A percentile compares a stretch with the other conserved stretches of the same genome.
These are phyloP conservation scores for Coreius guichenoti DNA, from an alignment of 2,797 vertebrate genomes.

Conservation along the genomic window DNA sequence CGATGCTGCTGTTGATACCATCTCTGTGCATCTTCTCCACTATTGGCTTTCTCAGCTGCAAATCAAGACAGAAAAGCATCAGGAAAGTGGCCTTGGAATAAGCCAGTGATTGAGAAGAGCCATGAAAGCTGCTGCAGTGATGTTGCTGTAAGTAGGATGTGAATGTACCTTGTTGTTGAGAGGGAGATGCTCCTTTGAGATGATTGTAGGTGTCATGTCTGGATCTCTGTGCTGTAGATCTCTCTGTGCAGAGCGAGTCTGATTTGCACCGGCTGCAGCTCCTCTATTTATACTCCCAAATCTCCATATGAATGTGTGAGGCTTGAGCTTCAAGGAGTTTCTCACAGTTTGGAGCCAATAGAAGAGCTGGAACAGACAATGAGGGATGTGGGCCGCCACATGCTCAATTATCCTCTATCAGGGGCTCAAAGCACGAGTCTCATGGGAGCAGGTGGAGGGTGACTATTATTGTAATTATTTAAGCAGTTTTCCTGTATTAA, in stretches of 20 bases:
- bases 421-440: constrained; percentile 29
- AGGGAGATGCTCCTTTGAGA: constrained; percentile 69
- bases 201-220: constrained; percentile 78
- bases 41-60: constrained; percentile 44
- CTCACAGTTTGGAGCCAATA: constrained; percentile 90
- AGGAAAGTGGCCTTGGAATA: not conserved
- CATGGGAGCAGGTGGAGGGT: constrained; percentile 32
- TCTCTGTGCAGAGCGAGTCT: constrained; percentile 67
- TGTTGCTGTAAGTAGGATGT: not conserved
- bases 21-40: constrained; percentile 57
- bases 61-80: not conserved
- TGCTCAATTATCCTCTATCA: constrained; percentile 58
- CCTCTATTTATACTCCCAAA: constrained; percentile 81
- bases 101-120: not conserved
- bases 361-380: constrained; percentile 66
- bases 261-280: constrained; percentile 64
- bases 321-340: constrained; percentile 77
- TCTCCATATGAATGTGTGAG: constrained; percentile 85
- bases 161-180: constrained; percentile 55
- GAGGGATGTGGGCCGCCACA: constrained; percentile 60
- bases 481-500: not conserved
- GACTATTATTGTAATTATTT: not conserved
- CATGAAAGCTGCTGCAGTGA: not conserved
- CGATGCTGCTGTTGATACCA: constrained; percentile 55
- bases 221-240: constrained; percentile 69